Conservation (phyloP, 2,888 invertebrate species). For the Amiota mariae region DNA sequence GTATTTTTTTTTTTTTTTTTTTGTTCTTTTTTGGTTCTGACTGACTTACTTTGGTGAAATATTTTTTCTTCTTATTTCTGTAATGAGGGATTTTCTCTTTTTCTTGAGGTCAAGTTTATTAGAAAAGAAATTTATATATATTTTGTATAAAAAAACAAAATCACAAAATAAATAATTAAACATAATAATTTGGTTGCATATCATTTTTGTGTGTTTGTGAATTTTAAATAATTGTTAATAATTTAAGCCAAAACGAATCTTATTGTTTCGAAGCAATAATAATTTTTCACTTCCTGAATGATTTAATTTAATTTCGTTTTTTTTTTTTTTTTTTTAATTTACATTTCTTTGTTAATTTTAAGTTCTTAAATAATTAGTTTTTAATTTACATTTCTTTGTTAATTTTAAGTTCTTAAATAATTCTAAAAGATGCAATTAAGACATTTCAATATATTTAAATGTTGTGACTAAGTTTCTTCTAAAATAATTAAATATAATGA, state of each 20-base stretch:
- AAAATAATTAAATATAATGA: no score
- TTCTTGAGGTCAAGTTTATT: slow-evolving; percentile 66
- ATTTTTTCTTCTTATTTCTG: not conserved
- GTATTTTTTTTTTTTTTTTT: slow-evolving; percentile 39
- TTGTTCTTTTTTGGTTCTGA: slow-evolving; percentile 20
- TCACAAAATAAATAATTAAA: not conserved
- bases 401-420: no score
- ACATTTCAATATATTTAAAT: no score
- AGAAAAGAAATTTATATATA: not conserved
- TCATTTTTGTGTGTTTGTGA: not conserved
- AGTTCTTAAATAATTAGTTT: no score
- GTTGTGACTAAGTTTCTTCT: no score
- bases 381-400: no score
- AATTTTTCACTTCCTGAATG: slow-evolving; percentile 19
- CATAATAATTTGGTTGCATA: not conserved
- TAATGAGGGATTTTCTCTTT: slow-evolving; percentile 61
- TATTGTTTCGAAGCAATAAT: not conserved
- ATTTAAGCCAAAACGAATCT: no score
- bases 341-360: no score
- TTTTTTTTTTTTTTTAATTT: no score
- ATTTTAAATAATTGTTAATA: slow-evolving; percentile 1
- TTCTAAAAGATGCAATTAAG: no score
- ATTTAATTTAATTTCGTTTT: no score
- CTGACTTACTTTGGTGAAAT: not conserved
- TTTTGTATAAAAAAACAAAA: not conserved